Base-by-base conservation (phyloP, 2,888 invertebrate genomes). In the Pterobdella sp. region DNA sequence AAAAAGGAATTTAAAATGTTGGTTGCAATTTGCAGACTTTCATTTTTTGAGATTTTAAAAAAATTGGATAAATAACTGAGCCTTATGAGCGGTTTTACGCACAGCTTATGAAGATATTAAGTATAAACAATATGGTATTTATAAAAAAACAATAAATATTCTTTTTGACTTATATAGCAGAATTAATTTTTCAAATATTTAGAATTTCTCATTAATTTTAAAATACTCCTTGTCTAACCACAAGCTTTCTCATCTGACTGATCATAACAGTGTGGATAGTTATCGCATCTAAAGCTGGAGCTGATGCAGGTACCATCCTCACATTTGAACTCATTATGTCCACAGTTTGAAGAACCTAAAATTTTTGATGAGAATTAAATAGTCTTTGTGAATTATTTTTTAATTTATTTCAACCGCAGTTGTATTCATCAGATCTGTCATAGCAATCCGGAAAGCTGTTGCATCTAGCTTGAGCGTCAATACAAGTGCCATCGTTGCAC, bases 391-490 rank as follows among this genome's bases (percentile, higher is more conserved):
- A n/a, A 4, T 18, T 29, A 29, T 65, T 3, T 34, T 14, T 37
- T 14, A 14, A n/a, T 26, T n/a, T 14, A 1, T 31, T 7, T 52
- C 52, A 10, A 67, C 68, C 37, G 70, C 76, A 75, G 31, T 72
- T 35, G 34, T 67, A 36, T 75, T 77, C 77, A 66, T 77, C 77
- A 1, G 69, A 52, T n/a, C 74, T 66, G 29, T 74, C 74, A 2
- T 34, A 31, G 72, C 77, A 77, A 56, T 77, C 75, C 22, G 31
- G 14, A 7, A 66, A 56, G n/a, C 74, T 42, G 52, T 77, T 74
- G 68, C 77, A 77, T 31, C 60, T 65, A 18, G 63, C 60, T 10
- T 66, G 29, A 2, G 29, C 42, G 18, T 73, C 73, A 32, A 77
- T 71, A 60, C 77, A 77, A 1, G 34, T 64, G 32, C 75, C 74